These are phyloP conservation scores for Atethmia centrago DNA, from an alignment of 2,888 invertebrate species.

Conservation along the genomic window DNA sequence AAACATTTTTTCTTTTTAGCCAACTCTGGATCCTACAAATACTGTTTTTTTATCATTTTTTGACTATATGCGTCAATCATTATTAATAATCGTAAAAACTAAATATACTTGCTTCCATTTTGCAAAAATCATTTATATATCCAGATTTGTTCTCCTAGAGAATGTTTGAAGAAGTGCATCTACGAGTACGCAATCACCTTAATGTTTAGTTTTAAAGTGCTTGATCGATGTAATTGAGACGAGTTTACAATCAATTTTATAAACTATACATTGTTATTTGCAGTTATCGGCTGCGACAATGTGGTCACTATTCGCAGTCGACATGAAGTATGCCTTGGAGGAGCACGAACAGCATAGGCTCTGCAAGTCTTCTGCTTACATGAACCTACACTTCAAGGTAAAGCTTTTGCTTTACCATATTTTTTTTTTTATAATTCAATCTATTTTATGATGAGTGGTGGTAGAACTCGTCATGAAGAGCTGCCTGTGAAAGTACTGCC, in stretches of 20 bases:
- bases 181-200: too few species aligned
- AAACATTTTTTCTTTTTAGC: too few species aligned
- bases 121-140: too few species aligned
- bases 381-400: constrained; percentile 99
- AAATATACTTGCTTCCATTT: too few species aligned
- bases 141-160: too few species aligned
- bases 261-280: constrained; percentile 55
- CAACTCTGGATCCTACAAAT: too few species aligned
- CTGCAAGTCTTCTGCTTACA: constrained; percentile 99
- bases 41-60: too few species aligned
- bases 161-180: neutral
- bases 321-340: constrained; percentile 99
- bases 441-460: neutral
- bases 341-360: constrained; percentile 98
- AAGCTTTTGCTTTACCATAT: too few species aligned
- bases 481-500: too few species aligned
- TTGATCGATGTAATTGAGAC: neutral
- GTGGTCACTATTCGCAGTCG: constrained; percentile 99
- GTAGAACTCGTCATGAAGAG: too few species aligned
- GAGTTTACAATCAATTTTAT: too few species aligned
- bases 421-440: neutral
- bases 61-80: too few species aligned
- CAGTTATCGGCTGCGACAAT: constrained; percentile 99
- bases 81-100: neutral
- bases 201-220: neutral